phyloP scores from a whole-genome alignment of 2,797 vertebrate species.

The Gambusia yucatana region DNA sequence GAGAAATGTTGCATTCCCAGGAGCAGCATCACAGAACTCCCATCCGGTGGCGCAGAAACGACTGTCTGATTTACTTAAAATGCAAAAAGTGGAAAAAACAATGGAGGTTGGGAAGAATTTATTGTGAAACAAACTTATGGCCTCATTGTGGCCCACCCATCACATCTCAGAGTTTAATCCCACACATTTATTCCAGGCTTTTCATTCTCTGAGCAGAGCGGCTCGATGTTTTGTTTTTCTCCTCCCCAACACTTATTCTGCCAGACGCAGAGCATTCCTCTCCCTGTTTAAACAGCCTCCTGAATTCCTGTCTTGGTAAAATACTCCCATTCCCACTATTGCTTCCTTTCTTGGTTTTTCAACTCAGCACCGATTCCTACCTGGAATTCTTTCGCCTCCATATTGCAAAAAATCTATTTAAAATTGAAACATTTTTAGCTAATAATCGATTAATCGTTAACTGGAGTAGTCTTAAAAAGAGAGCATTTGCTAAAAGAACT shows the following conservation, averaged over 20 bases:
- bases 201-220: slow-evolving; percentile 43
- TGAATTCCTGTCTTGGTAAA: slow-evolving; percentile 73
- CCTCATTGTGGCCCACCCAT: slow-evolving; percentile 33
- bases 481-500: too few species aligned
- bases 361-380: neutral
- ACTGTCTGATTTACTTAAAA: slow-evolving; percentile 8
- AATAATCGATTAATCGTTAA: too few species aligned
- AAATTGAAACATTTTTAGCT: neutral
- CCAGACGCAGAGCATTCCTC: slow-evolving; percentile 79
- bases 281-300: slow-evolving; percentile 78
- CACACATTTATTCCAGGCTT: slow-evolving; percentile 57
- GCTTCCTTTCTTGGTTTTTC: neutral
- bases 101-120: slow-evolving; percentile 3
- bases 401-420: neutral
- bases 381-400: neutral
- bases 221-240: slow-evolving; percentile 19
- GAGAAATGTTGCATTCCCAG: slow-evolving; percentile 54
- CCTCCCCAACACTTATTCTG: slow-evolving; percentile 69
- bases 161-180: slow-evolving; percentile 47
- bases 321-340: slow-evolving; percentile 58
- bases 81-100: neutral
- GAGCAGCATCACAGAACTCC: slow-evolving; percentile 60
- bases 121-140: neutral
- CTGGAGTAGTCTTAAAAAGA: too few species aligned
- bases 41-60: slow-evolving; percentile 63